Evolutionary conservation across 92 coral and sea anemone genomes (phyloP), one percentile per base, ranked within the genome.

Genomic region (Parazoanthus swiftii): DNA sequence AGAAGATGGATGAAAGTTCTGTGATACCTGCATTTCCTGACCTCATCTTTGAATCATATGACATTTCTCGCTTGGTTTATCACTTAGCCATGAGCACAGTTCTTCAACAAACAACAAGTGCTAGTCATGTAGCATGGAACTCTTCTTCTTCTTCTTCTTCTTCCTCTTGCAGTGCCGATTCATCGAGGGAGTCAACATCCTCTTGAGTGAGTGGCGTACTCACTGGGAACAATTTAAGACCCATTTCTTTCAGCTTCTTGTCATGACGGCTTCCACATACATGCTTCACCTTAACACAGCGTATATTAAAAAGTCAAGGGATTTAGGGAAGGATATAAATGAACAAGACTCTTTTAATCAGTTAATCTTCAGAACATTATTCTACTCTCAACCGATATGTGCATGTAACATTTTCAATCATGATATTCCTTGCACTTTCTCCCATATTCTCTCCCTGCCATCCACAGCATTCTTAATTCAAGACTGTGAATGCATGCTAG

Each of bases 221-320:
- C 15, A 71, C 68, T 70, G 87, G 87, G 26, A 68, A 71, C 87
- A 84, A 35, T 15, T 46, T 84, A 5, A 84, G 79, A 5, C 87
- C 87, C 87, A 84, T 71, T 70, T 70, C 78, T 84, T 46, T 71
- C 42, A 84, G 36, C 51, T 71, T 84, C 6, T 71, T 70, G 16
- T 84, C 87, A 71, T 84, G 87, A 37, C 87, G 87, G 42, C 68
- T 46, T 26, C 87, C 79, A 84, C 87, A 84, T 18, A 84, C 9
- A 73, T 84, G 87, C 71, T 84, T 71, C 29, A 84, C 87, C 87
- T 76, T 20, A 76, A 39, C 6, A 63, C 26, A 63, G 26, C 8
- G 70, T 63, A 63, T 20, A 63, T 63, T 63, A 63, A 0, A 18
- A n/a, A n/a, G n/a, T n/a, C 21, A 26, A 21, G 70, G 59, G 4